Percentiles rank a stretch among this genome's conserved stretches.
Conservation (phyloP, 2,797 vertebrate genomes). For the Lacerta bilineata region DNA sequence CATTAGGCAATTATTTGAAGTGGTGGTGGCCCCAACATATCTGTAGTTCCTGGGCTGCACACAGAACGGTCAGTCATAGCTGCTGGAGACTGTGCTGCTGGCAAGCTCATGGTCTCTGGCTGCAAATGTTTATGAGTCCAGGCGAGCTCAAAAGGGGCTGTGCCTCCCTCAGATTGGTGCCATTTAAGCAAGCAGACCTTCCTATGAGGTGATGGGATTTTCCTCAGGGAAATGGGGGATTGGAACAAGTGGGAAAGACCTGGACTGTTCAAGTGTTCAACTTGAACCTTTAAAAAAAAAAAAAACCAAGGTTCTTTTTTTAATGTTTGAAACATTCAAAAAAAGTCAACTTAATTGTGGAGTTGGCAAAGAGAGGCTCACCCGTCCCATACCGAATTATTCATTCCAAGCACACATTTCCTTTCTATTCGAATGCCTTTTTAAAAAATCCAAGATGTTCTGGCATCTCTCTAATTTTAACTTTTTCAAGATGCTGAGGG, state of each 20-base stretch:
- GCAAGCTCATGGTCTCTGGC: too few species aligned
- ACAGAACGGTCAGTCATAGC: neutral
- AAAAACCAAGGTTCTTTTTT: neutral
- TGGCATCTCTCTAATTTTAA: slow-evolving; percentile 17
- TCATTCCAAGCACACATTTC: slow-evolving; percentile 24
- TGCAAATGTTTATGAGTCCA: neutral
- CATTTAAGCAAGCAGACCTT: neutral
- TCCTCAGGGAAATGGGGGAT: neutral
- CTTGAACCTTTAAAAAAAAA: neutral
- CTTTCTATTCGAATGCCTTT: slow-evolving; percentile 24
- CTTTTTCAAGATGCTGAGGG: slow-evolving; percentile 11
- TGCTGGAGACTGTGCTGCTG: neutral
- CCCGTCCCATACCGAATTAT: neutral
- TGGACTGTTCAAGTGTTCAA: neutral
- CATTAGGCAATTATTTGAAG: neutral
- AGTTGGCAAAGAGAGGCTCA: neutral
- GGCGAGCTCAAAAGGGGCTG: neutral
- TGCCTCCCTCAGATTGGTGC: neutral
- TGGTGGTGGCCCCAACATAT: neutral
- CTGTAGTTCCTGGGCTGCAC: neutral
- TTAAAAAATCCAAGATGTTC: slow-evolving; percentile 15
- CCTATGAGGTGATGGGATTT: neutral
- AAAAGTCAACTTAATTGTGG: neutral
- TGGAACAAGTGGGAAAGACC: neutral
- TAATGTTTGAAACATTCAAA: neutral